Conservation (phyloP, 2,113 vertebrate genomes). For the Orycteropus afer region DNA sequence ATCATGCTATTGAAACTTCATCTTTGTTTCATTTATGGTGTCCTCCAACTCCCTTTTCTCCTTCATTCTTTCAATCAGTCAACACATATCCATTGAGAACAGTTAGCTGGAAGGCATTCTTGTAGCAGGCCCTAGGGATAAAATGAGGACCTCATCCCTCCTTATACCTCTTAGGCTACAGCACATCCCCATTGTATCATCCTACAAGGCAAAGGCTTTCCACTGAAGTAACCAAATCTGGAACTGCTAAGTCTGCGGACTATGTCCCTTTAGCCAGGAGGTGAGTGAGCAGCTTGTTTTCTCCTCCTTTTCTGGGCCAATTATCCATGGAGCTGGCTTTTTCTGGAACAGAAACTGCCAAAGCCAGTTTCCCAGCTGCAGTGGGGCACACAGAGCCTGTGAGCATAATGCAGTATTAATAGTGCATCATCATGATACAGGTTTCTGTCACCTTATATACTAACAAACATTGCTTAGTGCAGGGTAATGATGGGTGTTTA, state of each 20-base stretch:
- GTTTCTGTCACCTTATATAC: slow-evolving; percentile 86
- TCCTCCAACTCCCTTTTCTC: neutral
- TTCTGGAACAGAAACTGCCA: slow-evolving; percentile 64
- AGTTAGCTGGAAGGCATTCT: neutral
- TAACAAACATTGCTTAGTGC: slow-evolving; percentile 84
- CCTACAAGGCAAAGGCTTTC: neutral
- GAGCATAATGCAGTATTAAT: slow-evolving; percentile 85
- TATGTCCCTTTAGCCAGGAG: neutral
- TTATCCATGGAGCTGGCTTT: neutral
- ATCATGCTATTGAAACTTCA: accelerated
- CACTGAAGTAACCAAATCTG: too few relatives aligned
- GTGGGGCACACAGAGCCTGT: slow-evolving; percentile 65
- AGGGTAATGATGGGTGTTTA: slow-evolving; percentile 83
- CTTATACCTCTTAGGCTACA: neutral
- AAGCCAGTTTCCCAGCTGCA: slow-evolving; percentile 64
- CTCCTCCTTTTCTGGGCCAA: neutral
- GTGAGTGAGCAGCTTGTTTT: neutral
- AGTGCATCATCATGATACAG: slow-evolving; percentile 82
- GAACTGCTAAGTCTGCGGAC: neutral
- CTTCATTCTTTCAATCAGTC: neutral
- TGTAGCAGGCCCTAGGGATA: accelerated
- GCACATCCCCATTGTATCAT: accelerated
- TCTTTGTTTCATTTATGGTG: neutral
- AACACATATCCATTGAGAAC: neutral
- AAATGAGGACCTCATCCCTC: neutral